Evolutionary conservation across 2,797 vertebrate species (phyloP).

Genomic region (Trachurus trachurus): DNA sequence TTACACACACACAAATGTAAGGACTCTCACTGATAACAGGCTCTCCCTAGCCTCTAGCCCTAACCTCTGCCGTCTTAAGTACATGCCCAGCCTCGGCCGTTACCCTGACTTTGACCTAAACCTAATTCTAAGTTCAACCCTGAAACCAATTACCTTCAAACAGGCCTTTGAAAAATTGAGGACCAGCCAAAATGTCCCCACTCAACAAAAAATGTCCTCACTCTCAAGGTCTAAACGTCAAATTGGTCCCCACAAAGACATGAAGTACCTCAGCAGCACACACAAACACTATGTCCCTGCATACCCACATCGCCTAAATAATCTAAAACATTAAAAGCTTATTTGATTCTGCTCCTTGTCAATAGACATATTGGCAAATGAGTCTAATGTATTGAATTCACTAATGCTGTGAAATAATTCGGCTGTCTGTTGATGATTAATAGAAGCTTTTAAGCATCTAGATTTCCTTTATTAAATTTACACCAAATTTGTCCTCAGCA

Average conservation of each 20-base stretch:
- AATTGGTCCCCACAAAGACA: neutral
- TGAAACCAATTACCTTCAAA: constrained; percentile 17
- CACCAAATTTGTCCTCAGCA: constrained; percentile 64
- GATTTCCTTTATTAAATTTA: constrained; percentile 77
- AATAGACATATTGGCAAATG: constrained; percentile 74
- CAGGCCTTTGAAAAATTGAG: constrained; percentile 3
- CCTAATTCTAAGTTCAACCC: constrained; percentile 7
- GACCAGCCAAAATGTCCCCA: constrained; percentile 2
- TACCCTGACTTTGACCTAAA: neutral
- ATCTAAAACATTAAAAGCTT: constrained; percentile 55
- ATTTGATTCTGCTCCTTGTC: constrained; percentile 59
- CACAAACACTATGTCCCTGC: neutral
- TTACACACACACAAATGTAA: neutral
- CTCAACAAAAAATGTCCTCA: constrained; percentile 4
- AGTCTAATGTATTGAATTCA: constrained; percentile 74
- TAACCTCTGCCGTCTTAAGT: neutral
- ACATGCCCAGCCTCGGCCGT: neutral
- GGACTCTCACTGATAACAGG: neutral
- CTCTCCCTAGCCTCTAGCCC: neutral
- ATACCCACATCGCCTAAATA: constrained; percentile 37
- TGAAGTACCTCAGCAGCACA: neutral
- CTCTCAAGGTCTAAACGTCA: constrained; percentile 1
- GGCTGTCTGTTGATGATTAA: constrained; percentile 76
- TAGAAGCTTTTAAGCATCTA: constrained; percentile 69
- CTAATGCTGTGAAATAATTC: constrained; percentile 74